Percentiles rank a stretch among this genome's conserved stretches.
phyloP scores from a whole-genome alignment of 1,140 invertebrate species.

The Acromyrmex charruanus region DNA sequence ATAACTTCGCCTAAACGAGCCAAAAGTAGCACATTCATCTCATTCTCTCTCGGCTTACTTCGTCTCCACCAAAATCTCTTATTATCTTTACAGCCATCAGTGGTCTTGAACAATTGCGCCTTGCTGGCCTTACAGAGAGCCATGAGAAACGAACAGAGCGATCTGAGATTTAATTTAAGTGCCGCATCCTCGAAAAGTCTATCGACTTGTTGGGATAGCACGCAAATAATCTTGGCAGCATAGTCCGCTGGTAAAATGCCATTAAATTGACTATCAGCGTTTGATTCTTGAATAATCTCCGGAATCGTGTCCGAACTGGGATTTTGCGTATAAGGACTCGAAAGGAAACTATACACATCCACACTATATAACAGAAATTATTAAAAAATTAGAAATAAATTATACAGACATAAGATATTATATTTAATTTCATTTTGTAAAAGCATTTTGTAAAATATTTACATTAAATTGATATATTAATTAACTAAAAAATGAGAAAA shows the following conservation, averaged over 20 bases:
- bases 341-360: constrained; percentile 93
- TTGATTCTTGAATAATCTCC: constrained; percentile 90
- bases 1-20: constrained; percentile 95
- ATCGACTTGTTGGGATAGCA: constrained; percentile 94
- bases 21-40: constrained; percentile 89
- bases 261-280: constrained; percentile 88
- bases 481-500: neutral
- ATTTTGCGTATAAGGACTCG: constrained; percentile 89
- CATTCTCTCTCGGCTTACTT: constrained; percentile 85
- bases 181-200: constrained; percentile 95
- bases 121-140: constrained; percentile 94
- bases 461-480: neutral
- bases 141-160: constrained; percentile 93
- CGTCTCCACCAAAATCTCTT: constrained; percentile 87
- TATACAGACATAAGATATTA: neutral
- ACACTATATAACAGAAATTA: constrained; percentile 86
- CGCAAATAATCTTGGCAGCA: constrained; percentile 94
- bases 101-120: constrained; percentile 90
- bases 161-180: constrained; percentile 93
- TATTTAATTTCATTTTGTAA: neutral
- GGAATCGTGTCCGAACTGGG: constrained; percentile 88
- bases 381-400: neutral
- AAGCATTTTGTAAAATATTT: constrained; percentile 5
- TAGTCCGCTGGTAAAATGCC: constrained; percentile 93
- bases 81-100: constrained; percentile 82